These are phyloP conservation scores for Liasis olivaceus DNA, from an alignment of 2,797 vertebrate species.

Conservation along the genomic window DNA sequence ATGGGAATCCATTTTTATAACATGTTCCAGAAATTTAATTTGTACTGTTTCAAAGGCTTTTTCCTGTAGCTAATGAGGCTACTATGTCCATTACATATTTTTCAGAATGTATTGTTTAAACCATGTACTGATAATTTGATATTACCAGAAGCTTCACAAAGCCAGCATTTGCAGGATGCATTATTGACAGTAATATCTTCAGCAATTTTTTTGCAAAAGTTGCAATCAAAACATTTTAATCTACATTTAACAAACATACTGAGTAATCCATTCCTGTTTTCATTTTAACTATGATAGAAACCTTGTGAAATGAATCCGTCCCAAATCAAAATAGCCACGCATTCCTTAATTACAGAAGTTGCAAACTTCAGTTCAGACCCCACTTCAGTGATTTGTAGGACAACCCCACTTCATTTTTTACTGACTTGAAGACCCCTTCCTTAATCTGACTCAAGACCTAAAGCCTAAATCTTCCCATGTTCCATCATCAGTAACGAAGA, in stretches of 20 bases:
- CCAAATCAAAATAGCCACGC: neutral
- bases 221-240: no score
- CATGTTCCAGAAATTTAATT: neutral
- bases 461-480: neutral
- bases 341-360: neutral
- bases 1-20: neutral
- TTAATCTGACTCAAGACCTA: neutral
- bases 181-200: no score
- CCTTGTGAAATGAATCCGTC: neutral
- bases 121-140: no score
- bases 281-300: neutral
- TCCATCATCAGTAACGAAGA: neutral
- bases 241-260: neutral
- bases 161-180: no score
- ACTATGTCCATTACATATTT: neutral
- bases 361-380: neutral
- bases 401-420: neutral
- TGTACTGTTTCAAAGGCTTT: neutral
- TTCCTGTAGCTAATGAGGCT: neutral
- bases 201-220: no score
- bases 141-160: no score
- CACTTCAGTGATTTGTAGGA: neutral
- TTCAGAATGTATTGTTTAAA: neutral
- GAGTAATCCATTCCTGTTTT: neutral
- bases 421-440: neutral